Conservation (phyloP, 2,888 invertebrate genomes). For the Pandemis corylana region DNA sequence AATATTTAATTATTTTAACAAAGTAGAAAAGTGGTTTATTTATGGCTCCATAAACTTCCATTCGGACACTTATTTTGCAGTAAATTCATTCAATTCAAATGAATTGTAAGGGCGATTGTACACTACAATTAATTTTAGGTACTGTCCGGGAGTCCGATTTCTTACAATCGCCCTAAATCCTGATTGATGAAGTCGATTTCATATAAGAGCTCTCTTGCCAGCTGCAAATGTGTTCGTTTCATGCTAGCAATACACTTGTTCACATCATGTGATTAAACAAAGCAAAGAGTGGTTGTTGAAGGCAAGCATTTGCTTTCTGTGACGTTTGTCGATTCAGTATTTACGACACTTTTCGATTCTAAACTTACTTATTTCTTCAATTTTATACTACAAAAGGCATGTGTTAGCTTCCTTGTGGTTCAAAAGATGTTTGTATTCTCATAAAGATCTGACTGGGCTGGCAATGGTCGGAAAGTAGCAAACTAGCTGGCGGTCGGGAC, state of each 20-base stretch:
- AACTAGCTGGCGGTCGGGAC: background rate
- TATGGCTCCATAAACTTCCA: background rate
- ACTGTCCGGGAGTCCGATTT: no score
- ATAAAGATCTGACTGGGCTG: background rate
- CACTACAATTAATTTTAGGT: no score
- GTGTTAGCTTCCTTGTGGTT: background rate
- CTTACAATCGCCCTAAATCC: no score
- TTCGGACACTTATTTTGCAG: background rate
- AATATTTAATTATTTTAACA: background rate
- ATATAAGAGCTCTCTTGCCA: slow-evolving; percentile 7
- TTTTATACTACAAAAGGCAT: background rate
- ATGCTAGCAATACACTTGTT: background rate
- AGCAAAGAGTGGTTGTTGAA: slow-evolving; percentile 4
- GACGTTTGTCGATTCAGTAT: slow-evolving; percentile 6
- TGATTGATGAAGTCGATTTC: background rate
- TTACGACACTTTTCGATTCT: slow-evolving; percentile 7
- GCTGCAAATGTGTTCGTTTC: background rate
- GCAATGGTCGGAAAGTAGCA: background rate
- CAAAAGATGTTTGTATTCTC: background rate
- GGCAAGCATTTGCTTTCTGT: slow-evolving; percentile 20
- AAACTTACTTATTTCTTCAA: background rate
- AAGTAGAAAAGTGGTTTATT: background rate
- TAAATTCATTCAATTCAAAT: background rate
- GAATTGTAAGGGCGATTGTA: background rate
- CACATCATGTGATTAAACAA: background rate